Evolutionary conservation across 2,113 vertebrate genomes (phyloP).

Genomic region (Callocephalon fimbriatum): DNA sequence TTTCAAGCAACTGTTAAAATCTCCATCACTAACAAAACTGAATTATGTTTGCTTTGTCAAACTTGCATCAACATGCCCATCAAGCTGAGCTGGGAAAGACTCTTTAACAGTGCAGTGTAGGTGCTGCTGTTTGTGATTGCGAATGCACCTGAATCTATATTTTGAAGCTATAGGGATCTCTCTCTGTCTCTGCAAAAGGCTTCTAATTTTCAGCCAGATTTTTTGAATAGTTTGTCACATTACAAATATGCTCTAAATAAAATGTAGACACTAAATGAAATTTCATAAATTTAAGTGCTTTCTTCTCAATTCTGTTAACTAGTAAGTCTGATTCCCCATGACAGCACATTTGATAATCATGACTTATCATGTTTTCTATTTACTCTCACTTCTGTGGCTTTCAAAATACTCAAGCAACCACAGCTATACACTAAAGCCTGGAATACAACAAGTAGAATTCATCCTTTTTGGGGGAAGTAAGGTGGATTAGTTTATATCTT

Average conservation of each 20-base stretch:
- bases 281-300: not conserved
- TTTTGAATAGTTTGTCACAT: not conserved
- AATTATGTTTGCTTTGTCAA: slow-evolving; percentile 75
- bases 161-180: not conserved
- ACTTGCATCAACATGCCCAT: slow-evolving; percentile 78
- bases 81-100: slow-evolving; percentile 63
- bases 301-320: not conserved
- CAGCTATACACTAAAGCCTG: not conserved
- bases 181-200: not conserved
- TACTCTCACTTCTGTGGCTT: not conserved
- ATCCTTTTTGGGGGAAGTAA: not conserved
- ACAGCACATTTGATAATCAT: not conserved
- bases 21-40: slow-evolving; percentile 72
- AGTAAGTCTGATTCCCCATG: not conserved
- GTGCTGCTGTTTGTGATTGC: slow-evolving; percentile 51
- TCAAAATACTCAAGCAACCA: not conserved
- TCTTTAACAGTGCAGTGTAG: slow-evolving; percentile 68
- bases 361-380: not conserved
- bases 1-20: slow-evolving; percentile 78
- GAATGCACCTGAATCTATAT: slow-evolving; percentile 37
- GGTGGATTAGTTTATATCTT: not conserved
- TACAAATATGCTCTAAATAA: not conserved
- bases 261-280: not conserved
- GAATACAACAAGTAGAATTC: not conserved
- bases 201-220: not conserved